phyloP scores from a whole-genome alignment of 1,140 invertebrate species.

The Elymnias hypermnestra region DNA sequence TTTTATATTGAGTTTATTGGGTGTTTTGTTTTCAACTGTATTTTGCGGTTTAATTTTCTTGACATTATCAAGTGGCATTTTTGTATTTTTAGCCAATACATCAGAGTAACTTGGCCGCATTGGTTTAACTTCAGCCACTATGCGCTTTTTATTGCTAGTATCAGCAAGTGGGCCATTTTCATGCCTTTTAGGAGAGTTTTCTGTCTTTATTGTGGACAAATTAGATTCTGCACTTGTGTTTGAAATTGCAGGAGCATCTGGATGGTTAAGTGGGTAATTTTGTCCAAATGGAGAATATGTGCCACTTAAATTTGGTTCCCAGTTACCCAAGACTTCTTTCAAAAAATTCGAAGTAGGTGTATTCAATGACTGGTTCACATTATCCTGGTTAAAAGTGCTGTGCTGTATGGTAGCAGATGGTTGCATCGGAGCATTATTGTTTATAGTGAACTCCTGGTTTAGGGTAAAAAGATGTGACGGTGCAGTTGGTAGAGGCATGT shows the following conservation, averaged over 20 bases:
- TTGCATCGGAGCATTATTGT: slow-evolving; percentile 44
- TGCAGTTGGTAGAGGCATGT: slow-evolving; percentile 40
- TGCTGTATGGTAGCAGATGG: slow-evolving; percentile 32
- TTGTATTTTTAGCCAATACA: slow-evolving; percentile 84
- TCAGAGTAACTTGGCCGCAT: slow-evolving; percentile 91
- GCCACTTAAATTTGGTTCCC: slow-evolving; percentile 86
- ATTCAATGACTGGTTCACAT: slow-evolving; percentile 31
- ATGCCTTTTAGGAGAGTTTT: slow-evolving; percentile 53
- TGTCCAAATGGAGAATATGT: slow-evolving; percentile 88
- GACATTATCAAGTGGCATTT: slow-evolving; percentile 36
- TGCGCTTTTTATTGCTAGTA: slow-evolving; percentile 82
- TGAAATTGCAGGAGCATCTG: slow-evolving; percentile 49
- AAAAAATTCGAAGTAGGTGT: slow-evolving; percentile 71
- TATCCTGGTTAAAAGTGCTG: slow-evolving; percentile 40
- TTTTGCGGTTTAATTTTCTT: slow-evolving; percentile 45
- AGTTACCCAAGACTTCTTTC: slow-evolving; percentile 88
- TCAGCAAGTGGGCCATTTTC: slow-evolving; percentile 57
- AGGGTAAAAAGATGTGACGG: slow-evolving; percentile 46
- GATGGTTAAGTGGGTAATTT: slow-evolving; percentile 66
- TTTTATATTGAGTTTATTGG: slow-evolving; percentile 59
- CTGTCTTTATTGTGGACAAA: slow-evolving; percentile 37
- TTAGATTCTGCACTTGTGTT: slow-evolving; percentile 34
- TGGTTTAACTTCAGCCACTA: slow-evolving; percentile 89
- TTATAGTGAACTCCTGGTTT: slow-evolving; percentile 49
- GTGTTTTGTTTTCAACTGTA: slow-evolving; percentile 50